A percentile compares a stretch with the other conserved stretches of the same genome.
These are phyloP conservation scores for Molanna angustata DNA, from an alignment of 2,888 invertebrate genomes.

Conservation along the genomic window DNA sequence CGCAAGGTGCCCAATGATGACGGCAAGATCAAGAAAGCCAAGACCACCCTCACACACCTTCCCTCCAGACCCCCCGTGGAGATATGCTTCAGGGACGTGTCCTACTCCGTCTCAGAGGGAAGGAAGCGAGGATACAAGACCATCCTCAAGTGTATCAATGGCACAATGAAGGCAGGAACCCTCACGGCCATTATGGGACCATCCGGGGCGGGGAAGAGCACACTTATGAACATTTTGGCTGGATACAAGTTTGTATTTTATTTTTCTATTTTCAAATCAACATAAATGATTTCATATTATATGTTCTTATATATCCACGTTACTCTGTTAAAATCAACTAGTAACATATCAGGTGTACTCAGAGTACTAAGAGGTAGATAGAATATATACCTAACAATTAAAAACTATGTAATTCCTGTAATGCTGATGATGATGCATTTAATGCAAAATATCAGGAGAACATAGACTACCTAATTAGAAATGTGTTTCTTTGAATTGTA, in stretches of 20 bases:
- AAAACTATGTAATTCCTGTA: too few species aligned
- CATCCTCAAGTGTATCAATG: slow-evolving; percentile 83
- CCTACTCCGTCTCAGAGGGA: slow-evolving; percentile 86
- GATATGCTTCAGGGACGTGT: slow-evolving; percentile 83
- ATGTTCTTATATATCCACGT: too few species aligned
- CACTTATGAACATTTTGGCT: slow-evolving; percentile 84
- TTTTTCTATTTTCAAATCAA: too few species aligned
- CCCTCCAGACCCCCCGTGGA: slow-evolving; percentile 87
- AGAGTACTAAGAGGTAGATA: too few species aligned
- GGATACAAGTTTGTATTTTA: slow-evolving; percentile 72
- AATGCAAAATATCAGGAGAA: too few species aligned
- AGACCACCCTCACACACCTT: slow-evolving; percentile 74
- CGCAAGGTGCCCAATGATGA: slow-evolving; percentile 74
- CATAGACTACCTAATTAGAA: too few species aligned
- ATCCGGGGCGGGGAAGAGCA: slow-evolving; percentile 75
- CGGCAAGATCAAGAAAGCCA: slow-evolving; percentile 64
- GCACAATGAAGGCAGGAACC: slow-evolving; percentile 86
- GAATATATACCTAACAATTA: too few species aligned
- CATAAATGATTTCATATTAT: too few species aligned
- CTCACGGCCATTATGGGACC: slow-evolving; percentile 96
- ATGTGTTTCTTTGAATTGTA: too few species aligned
- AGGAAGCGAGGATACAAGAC: slow-evolving; percentile 79
- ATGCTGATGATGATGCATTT: too few species aligned
- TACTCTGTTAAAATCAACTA: too few species aligned
- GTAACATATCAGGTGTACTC: too few species aligned